phyloP scores from a whole-genome alignment of 1,140 invertebrate genomes.

The Diorhabda sublineata region DNA sequence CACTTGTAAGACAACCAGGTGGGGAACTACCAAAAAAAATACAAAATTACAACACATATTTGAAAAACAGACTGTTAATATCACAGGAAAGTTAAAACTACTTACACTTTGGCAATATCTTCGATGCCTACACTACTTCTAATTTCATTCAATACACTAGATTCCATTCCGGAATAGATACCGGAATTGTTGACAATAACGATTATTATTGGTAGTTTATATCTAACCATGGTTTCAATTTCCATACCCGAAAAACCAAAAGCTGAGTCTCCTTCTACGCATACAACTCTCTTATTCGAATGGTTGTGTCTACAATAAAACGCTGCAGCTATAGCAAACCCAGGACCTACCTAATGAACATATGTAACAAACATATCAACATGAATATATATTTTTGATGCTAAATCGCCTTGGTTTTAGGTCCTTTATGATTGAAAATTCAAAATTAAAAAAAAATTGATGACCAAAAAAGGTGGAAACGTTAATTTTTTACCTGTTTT shows the following conservation, averaged over 20 bases:
- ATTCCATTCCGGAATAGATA: slow-evolving; percentile 82
- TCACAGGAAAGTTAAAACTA: slow-evolving; percentile 8
- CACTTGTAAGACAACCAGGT: slow-evolving; percentile 70
- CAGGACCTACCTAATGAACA: slow-evolving; percentile 67
- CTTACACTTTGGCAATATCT: slow-evolving; percentile 62
- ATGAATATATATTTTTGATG: too few species aligned
- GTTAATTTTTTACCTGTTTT: too few species aligned
- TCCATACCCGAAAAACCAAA: slow-evolving; percentile 99
- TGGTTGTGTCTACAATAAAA: slow-evolving; percentile 79
- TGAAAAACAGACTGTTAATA: slow-evolving; percentile 5
- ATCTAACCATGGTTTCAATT: slow-evolving; percentile 92
- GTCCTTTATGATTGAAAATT: too few species aligned
- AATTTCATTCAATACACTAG: slow-evolving; percentile 68
- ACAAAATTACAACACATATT: slow-evolving; percentile 6
- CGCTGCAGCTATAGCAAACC: slow-evolving; percentile 90
- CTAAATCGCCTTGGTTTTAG: too few species aligned
- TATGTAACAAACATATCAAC: too few species aligned
- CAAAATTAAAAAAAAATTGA: too few species aligned
- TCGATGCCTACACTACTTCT: slow-evolving; percentile 53
- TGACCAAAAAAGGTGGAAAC: too few species aligned
- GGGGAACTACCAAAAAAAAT: slow-evolving; percentile 60
- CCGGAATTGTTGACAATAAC: slow-evolving; percentile 96
- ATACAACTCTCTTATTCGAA: slow-evolving; percentile 77
- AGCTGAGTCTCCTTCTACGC: slow-evolving; percentile 91
- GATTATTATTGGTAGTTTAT: slow-evolving; percentile 86